Conservation (phyloP, 2,888 invertebrate species). For the Lacanobia oleracea region DNA sequence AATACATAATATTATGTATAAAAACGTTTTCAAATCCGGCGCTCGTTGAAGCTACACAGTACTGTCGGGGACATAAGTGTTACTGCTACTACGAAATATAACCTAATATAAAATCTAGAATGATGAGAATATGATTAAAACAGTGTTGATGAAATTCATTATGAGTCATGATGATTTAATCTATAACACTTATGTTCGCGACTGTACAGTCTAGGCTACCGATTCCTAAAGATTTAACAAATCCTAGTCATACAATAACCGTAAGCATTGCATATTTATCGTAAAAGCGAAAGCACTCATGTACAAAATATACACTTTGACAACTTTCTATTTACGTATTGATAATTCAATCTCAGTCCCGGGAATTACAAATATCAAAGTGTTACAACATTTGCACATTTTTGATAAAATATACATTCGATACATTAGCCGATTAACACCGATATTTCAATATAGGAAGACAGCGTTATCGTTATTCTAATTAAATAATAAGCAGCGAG, state of each 20-base stretch:
- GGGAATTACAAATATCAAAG: constrained; percentile 44
- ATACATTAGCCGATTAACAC: constrained; percentile 66
- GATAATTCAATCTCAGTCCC: constrained; percentile 46
- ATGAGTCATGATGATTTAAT: constrained; percentile 40
- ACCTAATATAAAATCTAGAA: constrained; percentile 45
- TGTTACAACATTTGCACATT: constrained; percentile 52
- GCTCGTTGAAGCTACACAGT: constrained; percentile 55
- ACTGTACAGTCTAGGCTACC: constrained; percentile 39
- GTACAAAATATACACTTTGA: constrained; percentile 54
- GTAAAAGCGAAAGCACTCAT: constrained; percentile 51
- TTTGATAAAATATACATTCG: constrained; percentile 63
- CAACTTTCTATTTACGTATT: constrained; percentile 30
- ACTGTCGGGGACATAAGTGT: constrained; percentile 64
- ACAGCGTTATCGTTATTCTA: constrained; percentile 73
- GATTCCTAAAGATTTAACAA: constrained; percentile 54
- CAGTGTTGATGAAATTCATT: constrained; percentile 43
- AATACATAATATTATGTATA: constrained; percentile 82
- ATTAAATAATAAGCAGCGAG: constrained; percentile 71
- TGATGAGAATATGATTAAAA: constrained; percentile 15
- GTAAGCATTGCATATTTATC: constrained; percentile 61
- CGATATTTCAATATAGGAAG: constrained; percentile 82
- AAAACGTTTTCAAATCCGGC: constrained; percentile 76
- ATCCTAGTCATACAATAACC: constrained; percentile 58
- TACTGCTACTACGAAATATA: constrained; percentile 29
- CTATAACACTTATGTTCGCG: constrained; percentile 53